These are phyloP conservation scores for Mythimna impura DNA, from an alignment of 2,888 invertebrate genomes.

Conservation along the genomic window DNA sequence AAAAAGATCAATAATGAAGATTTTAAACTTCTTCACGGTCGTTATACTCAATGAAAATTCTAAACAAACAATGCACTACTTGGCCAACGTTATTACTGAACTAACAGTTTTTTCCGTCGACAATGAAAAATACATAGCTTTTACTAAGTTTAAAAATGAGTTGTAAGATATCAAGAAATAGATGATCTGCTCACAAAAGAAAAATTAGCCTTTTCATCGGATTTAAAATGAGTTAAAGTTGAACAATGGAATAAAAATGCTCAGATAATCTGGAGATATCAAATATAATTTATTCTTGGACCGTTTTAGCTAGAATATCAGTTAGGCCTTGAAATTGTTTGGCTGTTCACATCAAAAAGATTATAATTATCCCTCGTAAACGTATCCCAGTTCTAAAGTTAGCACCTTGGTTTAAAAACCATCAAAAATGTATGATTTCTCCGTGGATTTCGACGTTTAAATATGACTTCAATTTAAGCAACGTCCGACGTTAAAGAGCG, in stretches of 20 bases:
- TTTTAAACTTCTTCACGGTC: background rate
- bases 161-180: slow-evolving; percentile 14
- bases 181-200: slow-evolving; percentile 27
- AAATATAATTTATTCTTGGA: no score
- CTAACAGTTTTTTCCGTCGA: no score
- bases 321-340: background rate
- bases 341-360: slow-evolving; percentile 1
- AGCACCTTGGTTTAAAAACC: background rate
- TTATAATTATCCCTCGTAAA: background rate
- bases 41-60: background rate
- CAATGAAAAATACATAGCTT: background rate
- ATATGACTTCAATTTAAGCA: no score
- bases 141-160: slow-evolving; percentile 24
- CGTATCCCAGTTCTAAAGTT: background rate
- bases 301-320: no score
- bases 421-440: no score
- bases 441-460: no score
- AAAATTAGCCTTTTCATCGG: slow-evolving; percentile 10
- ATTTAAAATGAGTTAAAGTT: slow-evolving; percentile 11
- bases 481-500: no score
- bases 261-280: slow-evolving; percentile 1
- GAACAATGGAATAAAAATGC: slow-evolving; percentile 20
- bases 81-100: no score
- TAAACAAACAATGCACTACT: no score
- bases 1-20: background rate